A percentile compares a stretch with the other conserved stretches of the same genome.
Evolutionary conservation across 1,140 invertebrate genomes (phyloP).

Genomic region (Drosophila simulans): DNA sequence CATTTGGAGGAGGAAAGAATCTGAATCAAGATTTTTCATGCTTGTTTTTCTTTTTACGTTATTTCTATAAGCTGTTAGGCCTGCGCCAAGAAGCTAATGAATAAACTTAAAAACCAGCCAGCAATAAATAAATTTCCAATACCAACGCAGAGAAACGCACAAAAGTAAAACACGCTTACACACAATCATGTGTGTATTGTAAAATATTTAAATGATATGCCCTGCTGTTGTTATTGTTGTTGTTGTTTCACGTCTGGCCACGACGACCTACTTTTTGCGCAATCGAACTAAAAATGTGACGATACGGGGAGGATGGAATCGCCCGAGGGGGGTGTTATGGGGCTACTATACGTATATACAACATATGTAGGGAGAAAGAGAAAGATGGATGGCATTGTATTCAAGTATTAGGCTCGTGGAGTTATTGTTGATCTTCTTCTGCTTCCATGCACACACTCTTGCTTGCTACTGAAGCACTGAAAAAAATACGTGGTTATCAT

Average conservation of each 20-base stretch:
- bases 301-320: conserved; percentile 35
- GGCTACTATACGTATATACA: background rate
- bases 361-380: background rate
- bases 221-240: conserved; percentile 40
- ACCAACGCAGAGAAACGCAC: conserved; percentile 56
- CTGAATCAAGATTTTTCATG: background rate
- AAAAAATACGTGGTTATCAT: background rate
- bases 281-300: conserved; percentile 75
- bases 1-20: conserved; percentile 4
- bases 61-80: conserved; percentile 6
- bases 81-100: conserved; percentile 17
- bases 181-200: conserved; percentile 40
- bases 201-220: conserved; percentile 80
- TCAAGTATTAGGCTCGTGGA: conserved; percentile 15
- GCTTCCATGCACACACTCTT: conserved; percentile 13
- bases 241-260: conserved; percentile 63
- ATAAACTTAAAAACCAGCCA: conserved; percentile 36
- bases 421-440: conserved; percentile 33
- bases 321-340: conserved; percentile 13
- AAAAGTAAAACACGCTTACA: conserved; percentile 50
- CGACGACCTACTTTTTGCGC: conserved; percentile 79
- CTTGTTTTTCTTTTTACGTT: conserved; percentile 22
- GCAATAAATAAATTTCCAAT: conserved; percentile 71
- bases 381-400: conserved; percentile 19
- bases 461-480: conserved; percentile 2